These are phyloP conservation scores for Coptotermes formosanus DNA, from an alignment of 1,140 invertebrate species.

Conservation along the genomic window DNA sequence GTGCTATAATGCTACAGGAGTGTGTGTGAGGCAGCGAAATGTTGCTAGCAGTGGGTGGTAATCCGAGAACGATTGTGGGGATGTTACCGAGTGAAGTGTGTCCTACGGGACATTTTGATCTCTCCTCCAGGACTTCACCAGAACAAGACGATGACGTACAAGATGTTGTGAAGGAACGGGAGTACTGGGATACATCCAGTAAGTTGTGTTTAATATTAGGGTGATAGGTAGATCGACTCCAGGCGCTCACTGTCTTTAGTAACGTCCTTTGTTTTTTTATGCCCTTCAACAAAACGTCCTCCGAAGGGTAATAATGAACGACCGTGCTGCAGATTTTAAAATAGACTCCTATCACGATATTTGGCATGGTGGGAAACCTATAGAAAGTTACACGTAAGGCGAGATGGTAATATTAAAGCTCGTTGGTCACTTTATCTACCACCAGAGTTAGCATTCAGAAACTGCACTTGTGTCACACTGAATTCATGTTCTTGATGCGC, in stretches of 20 bases:
- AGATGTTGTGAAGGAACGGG: conserved; percentile 24
- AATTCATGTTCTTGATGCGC: no score
- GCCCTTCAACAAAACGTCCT: not conserved
- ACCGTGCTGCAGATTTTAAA: no score
- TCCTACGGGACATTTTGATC: conserved; percentile 13
- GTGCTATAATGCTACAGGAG: not conserved
- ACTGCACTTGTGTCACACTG: no score
- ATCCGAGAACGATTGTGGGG: conserved; percentile 24
- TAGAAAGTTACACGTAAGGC: no score
- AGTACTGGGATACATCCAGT: conserved; percentile 27
- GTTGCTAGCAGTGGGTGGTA: conserved; percentile 31
- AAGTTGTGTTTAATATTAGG: not conserved
- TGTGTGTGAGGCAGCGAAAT: not conserved
- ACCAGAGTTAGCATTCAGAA: no score
- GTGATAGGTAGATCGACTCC: no score
- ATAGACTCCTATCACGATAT: no score
- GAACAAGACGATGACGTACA: conserved; percentile 26
- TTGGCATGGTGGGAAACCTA: no score
- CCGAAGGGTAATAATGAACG: not conserved
- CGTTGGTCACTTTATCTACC: no score
- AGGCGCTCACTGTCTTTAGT: no score
- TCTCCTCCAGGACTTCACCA: conserved; percentile 22
- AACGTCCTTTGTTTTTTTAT: not conserved
- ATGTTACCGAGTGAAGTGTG: conserved; percentile 3
- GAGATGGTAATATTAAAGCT: no score